Evolutionary conservation across 1,140 invertebrate genomes (phyloP).

Genomic region (Zaprionus kolodkinae): DNA sequence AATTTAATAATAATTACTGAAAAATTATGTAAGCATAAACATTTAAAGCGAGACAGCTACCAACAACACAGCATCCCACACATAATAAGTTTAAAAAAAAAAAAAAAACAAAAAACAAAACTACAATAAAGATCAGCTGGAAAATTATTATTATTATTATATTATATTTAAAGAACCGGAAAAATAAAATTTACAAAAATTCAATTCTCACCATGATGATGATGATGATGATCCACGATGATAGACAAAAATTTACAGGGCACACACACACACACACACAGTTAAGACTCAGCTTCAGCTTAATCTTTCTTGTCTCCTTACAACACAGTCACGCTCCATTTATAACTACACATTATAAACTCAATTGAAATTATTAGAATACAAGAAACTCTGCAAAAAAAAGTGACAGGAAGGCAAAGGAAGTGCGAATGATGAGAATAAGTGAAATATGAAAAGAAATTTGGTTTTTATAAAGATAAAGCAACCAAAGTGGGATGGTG

Average conservation of each 20-base stretch:
- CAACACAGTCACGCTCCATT: slow-evolving; percentile 32
- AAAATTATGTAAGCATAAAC: slow-evolving; percentile 81
- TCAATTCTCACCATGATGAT: slow-evolving; percentile 50
- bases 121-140: slow-evolving; percentile 82
- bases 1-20: slow-evolving; percentile 83
- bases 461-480: background rate
- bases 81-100: slow-evolving; percentile 77
- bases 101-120: slow-evolving; percentile 81
- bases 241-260: slow-evolving; percentile 21
- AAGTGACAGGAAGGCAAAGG: background rate
- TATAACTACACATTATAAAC: slow-evolving; percentile 58
- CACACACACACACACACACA: background rate
- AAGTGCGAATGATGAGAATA: background rate
- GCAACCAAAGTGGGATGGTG: background rate
- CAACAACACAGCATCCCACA: slow-evolving; percentile 77
- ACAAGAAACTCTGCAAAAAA: slow-evolving; percentile 31
- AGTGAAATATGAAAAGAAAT: slow-evolving; percentile 3
- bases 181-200: slow-evolving; percentile 82
- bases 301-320: background rate
- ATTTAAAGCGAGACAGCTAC: slow-evolving; percentile 80
- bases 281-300: background rate
- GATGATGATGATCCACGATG: slow-evolving; percentile 11
- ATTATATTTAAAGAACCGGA: slow-evolving; percentile 82
- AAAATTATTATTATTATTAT: slow-evolving; percentile 83
- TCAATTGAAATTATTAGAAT: slow-evolving; percentile 47